Evolutionary conservation across 2,797 vertebrate genomes (phyloP), one percentile per base, ranked within the genome.

Genomic region (Masticophis lateralis): DNA sequence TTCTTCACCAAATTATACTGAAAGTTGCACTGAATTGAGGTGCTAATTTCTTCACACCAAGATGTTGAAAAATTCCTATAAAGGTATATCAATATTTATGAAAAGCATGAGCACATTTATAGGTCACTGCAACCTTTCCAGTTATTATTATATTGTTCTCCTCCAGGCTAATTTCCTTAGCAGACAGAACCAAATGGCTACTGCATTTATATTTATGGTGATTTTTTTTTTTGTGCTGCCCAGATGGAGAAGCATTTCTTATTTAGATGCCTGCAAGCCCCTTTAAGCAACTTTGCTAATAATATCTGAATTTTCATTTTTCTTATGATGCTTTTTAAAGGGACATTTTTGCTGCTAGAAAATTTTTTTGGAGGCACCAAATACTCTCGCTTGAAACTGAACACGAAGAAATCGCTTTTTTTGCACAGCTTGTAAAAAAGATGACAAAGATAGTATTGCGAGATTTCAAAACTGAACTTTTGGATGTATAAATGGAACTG

Each of bases 81-180:
- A 47, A 51, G 60, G 47, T 59, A 63, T 47, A 63, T 37, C 66
- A 90, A 87, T 69, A 87, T 93, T 90, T 93, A 59, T 93, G 55
- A 87, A 87, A 51, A 32, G 66, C 55, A 51, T 57, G 4, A n/a
- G 53, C 32, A 43, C 66, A 20, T 28, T 61, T 83, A 43, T 69
- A 90, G 83, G 89, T 87, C 89, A 69, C n/a, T 59, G 28, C 47
- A 20, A 87, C 92, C 32, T 92, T 83, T 87, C 25, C 83, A 74
- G 74, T 55, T 63, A 25, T 57, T 47, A 83, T 55, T 90, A 56
- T 22, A 51, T 32, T 90, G 51, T 86, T 79, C 63, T 86, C 55
- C 43, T 69, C 57, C 69, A 47, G 20, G 60, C 18, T 87, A 69
- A 90, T 90, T 87, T 87, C 60, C 12, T 51, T 56, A 79, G 66